Percentiles rank a stretch among this genome's conserved stretches.
Evolutionary conservation across 2,113 vertebrate species (phyloP).

Genomic region (Erinaceus europaeus): DNA sequence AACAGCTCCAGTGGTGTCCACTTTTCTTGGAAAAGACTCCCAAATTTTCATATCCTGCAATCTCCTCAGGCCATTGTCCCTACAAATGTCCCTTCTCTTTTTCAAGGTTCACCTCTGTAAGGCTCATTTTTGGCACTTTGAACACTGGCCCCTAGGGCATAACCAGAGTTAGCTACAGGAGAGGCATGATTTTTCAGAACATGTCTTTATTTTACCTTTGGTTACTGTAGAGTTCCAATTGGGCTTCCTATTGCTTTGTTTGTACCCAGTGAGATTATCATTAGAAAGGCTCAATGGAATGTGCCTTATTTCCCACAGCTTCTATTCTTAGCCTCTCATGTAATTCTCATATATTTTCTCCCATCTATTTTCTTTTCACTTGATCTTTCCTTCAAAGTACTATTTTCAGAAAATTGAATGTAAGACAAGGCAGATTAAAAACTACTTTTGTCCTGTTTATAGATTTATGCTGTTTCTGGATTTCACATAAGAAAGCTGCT

Average conservation of each 20-base stretch:
- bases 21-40: not conserved
- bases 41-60: accelerated
- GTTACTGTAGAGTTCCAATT: accelerated
- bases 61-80: accelerated
- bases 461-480: too few relatives aligned
- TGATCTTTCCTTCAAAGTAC: too few relatives aligned
- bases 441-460: too few relatives aligned
- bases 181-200: accelerated
- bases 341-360: too few relatives aligned
- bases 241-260: accelerated
- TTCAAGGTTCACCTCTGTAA: not conserved
- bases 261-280: accelerated
- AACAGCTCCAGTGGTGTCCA: accelerated
- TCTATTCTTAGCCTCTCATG: too few relatives aligned
- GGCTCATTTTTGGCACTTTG: not conserved
- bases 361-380: too few relatives aligned
- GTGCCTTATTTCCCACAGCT: too few relatives aligned
- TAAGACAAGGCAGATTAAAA: too few relatives aligned
- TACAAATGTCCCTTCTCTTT: accelerated
- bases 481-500: too few relatives aligned
- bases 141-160: not conserved
- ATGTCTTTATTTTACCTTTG: accelerated
- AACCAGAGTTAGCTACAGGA: too few relatives aligned
- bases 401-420: too few relatives aligned
- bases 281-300: accelerated